Conservation (phyloP, 2,888 invertebrate species). For the Pseudanteris insignis region DNA sequence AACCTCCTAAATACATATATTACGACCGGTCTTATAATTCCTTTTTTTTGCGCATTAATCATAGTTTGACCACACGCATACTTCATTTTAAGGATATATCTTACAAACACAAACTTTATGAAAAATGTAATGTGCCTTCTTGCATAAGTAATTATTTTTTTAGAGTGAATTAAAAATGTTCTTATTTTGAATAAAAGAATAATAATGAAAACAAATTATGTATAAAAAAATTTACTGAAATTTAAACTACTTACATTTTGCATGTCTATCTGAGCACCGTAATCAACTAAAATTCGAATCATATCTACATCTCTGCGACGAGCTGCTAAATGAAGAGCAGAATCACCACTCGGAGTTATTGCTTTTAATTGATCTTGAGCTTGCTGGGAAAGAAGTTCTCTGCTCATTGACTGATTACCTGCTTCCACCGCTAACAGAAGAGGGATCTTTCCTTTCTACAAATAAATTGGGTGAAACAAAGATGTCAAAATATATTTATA, state of each 20-base stretch:
- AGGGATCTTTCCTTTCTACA: constrained; percentile 92
- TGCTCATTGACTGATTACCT: constrained; percentile 94
- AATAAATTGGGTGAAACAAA: no score
- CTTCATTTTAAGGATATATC: no score
- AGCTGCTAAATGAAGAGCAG: constrained; percentile 91
- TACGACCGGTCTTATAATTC: no score
- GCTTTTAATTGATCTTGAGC: constrained; percentile 88
- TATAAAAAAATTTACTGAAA: no score
- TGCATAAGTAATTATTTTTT: no score
- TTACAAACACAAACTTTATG: no score
- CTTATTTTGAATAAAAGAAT: no score
- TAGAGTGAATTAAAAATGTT: no score
- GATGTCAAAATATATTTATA: not conserved
- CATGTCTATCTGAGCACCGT: constrained; percentile 90
- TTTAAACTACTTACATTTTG: constrained; percentile 85
- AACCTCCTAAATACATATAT: no score
- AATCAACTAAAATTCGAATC: constrained; percentile 90
- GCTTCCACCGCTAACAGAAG: constrained; percentile 93
- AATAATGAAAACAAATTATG: not conserved
- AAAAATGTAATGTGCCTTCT: no score
- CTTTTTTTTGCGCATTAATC: no score
- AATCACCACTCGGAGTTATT: constrained; percentile 87
- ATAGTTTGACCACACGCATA: no score
- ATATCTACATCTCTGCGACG: constrained; percentile 91
- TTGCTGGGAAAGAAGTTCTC: constrained; percentile 88